Percentiles rank a stretch among this genome's conserved stretches.
These are phyloP conservation scores for Gasteruption jaculator DNA, from an alignment of 2,888 invertebrate species.

Conservation along the genomic window DNA sequence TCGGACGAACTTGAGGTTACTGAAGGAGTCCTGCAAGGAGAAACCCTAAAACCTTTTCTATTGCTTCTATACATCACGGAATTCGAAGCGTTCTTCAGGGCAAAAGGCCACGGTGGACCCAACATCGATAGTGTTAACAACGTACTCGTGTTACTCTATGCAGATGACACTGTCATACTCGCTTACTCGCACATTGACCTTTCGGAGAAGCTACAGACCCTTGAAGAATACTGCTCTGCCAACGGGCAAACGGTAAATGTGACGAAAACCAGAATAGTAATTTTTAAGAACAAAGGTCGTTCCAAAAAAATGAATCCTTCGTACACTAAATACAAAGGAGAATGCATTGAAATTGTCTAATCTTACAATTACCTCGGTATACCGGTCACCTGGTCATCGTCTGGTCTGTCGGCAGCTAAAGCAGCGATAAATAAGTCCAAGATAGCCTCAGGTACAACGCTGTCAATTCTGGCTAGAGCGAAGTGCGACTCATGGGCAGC, in stretches of 20 bases:
- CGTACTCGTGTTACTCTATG: conserved; percentile 19
- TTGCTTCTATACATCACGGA: conserved; percentile 18
- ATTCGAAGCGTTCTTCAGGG: conserved; percentile 13
- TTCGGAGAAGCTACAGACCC: conserved; percentile 15
- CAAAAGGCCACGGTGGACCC: conserved; percentile 14
- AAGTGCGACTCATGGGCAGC: too few relatives aligned
- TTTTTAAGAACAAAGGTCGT: conserved; percentile 20
- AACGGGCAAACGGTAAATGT: conserved; percentile 23
- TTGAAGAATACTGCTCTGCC: conserved; percentile 18
- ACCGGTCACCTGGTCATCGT: conserved; percentile 6
- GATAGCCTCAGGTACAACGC: conserved; percentile 6
- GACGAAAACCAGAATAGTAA: conserved; percentile 26
- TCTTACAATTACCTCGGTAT: conserved; percentile 13
- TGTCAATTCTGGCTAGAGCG: too few relatives aligned
- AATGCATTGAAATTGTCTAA: conserved; percentile 18
- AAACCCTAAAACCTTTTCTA: conserved; percentile 11
- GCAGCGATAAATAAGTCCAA: conserved; percentile 10
- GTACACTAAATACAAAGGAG: conserved; percentile 9
- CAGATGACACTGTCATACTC: conserved; percentile 23
- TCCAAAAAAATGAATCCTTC: not conserved
- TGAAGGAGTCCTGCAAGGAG: conserved; percentile 22
- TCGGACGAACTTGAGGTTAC: conserved; percentile 10
- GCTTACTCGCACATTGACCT: conserved; percentile 13
- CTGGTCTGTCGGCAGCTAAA: conserved; percentile 7
- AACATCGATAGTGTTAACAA: conserved; percentile 13